phyloP scores from a whole-genome alignment of 2,113 vertebrate genomes.

The Argyrosomus japonicus region DNA sequence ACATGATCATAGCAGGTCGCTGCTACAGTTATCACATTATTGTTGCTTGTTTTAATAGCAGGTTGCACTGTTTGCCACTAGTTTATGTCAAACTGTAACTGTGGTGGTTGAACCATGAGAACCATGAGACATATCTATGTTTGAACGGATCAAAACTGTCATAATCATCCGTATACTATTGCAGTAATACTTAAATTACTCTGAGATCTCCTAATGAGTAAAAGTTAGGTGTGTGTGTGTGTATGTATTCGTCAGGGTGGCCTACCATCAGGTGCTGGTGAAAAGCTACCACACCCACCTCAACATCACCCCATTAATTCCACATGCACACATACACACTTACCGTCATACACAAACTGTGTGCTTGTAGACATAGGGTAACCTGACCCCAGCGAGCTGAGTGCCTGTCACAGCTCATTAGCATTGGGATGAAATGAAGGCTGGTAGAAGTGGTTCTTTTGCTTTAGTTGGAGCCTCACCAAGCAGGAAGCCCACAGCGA shows the following conservation, averaged over 20 bases:
- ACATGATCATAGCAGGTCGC: not conserved
- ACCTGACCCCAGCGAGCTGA: slow-evolving; percentile 60
- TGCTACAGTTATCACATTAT: not conserved
- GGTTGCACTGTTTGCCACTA: not conserved
- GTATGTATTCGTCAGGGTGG: slow-evolving; percentile 44
- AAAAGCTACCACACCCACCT: slow-evolving; percentile 40
- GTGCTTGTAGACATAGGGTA: slow-evolving; percentile 57
- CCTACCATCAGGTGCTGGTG: slow-evolving; percentile 53
- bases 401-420: slow-evolving; percentile 77
- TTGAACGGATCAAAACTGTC: not conserved
- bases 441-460: slow-evolving; percentile 68
- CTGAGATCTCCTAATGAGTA: slow-evolving; percentile 15
- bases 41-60: not conserved
- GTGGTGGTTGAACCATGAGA: slow-evolving; percentile 4
- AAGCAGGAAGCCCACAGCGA: slow-evolving; percentile 57
- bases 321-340: slow-evolving; percentile 10
- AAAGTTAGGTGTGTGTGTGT: slow-evolving; percentile 9
- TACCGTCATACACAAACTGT: not conserved
- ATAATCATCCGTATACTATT: not conserved
- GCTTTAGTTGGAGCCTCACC: slow-evolving; percentile 73
- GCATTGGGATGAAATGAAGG: slow-evolving; percentile 58
- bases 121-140: not conserved
- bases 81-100: not conserved
- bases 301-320: slow-evolving; percentile 52
- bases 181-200: slow-evolving; percentile 17